A percentile compares a stretch with the other conserved stretches of the same genome.
phyloP scores from a whole-genome alignment of 2,113 vertebrate genomes.

The Baryphthengus martii region DNA sequence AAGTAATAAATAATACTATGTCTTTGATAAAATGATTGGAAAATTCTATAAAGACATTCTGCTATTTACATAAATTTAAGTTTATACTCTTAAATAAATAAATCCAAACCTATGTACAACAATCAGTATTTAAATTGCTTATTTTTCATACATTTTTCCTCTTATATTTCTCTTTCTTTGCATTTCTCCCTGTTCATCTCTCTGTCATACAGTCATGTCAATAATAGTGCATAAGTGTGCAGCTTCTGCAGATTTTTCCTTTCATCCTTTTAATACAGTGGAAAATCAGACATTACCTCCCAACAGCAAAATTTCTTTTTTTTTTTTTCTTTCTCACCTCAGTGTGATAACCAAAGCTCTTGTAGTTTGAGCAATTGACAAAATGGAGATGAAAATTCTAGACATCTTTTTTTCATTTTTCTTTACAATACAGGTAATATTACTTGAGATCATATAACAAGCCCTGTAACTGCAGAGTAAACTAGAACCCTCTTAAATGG shows the following conservation, averaged over 20 bases:
- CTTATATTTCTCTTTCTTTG: neutral
- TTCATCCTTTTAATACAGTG: neutral
- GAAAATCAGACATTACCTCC: neutral
- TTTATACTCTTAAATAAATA: neutral
- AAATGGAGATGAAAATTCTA: slow-evolving; percentile 31
- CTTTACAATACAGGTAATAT: neutral
- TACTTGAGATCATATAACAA: slow-evolving; percentile 17
- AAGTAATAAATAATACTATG: neutral
- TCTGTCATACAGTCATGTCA: neutral
- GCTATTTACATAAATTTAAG: neutral
- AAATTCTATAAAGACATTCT: neutral
- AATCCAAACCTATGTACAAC: neutral
- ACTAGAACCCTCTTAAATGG: slow-evolving; percentile 34
- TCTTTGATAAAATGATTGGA: neutral
- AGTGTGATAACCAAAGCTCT: neutral
- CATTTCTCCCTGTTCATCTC: neutral
- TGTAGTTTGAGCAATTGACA: neutral
- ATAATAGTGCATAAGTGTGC: neutral
- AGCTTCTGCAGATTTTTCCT: neutral
- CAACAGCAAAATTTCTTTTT: neutral
- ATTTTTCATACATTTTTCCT: neutral
- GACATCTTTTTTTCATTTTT: slow-evolving; percentile 15
- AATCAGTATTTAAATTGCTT: neutral
- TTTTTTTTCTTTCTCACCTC: neutral
- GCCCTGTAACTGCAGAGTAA: neutral